A percentile compares a stretch with the other conserved stretches of the same genome.
Evolutionary conservation across 2,888 invertebrate species (phyloP).

Genomic region (Pristionchus entomophagus): DNA sequence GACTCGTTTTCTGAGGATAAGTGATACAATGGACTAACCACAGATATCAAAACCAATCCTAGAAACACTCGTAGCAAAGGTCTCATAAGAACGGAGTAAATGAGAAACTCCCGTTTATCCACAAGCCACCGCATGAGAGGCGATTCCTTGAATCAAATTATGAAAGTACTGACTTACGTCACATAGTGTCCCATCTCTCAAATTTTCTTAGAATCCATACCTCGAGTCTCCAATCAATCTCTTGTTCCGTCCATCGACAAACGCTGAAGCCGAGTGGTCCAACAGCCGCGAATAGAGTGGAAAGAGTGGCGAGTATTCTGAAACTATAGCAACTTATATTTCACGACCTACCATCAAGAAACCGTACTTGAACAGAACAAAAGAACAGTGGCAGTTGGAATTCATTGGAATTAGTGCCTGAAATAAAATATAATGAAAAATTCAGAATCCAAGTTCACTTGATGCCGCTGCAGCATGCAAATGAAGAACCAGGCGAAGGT

Average conservation of each 20-base stretch:
- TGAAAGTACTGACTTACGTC: too few species aligned
- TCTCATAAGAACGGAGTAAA: background rate
- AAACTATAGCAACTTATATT: background rate
- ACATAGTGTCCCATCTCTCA: too few species aligned
- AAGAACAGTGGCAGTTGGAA: background rate
- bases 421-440: too few species aligned
- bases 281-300: background rate
- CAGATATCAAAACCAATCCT: too few species aligned
- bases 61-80: background rate
- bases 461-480: conserved; percentile 12
- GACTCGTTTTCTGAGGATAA: too few species aligned
- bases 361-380: background rate
- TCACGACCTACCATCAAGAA: too few species aligned
- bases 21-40: too few species aligned
- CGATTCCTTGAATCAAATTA: background rate
- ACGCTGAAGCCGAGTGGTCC: background rate
- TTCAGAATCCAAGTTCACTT: too few species aligned
- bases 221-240: background rate
- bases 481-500: conserved; percentile 29
- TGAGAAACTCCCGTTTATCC: background rate
- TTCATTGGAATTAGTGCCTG: background rate
- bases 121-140: background rate
- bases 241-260: background rate
- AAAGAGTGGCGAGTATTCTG: background rate
- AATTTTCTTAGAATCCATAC: background rate